phyloP scores from a whole-genome alignment of 2,113 vertebrate species.

The Procavia capensis region DNA sequence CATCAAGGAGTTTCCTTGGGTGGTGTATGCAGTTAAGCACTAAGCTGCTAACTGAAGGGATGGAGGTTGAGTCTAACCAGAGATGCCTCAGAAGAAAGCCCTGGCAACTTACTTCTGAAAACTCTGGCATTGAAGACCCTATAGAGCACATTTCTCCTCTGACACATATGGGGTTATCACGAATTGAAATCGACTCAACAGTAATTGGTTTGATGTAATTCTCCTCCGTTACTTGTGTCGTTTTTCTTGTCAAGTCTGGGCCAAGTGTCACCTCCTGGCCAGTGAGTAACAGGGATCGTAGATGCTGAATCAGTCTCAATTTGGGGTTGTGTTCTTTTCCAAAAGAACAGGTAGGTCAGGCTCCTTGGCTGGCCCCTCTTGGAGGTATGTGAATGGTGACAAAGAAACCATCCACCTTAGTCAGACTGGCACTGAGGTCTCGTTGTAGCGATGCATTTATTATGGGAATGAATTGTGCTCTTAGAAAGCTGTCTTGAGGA shows the following conservation, averaged over 20 bases:
- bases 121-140: neutral
- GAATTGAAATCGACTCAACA: too few species aligned
- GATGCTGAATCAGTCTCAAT: neutral
- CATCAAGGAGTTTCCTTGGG: neutral
- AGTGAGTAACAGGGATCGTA: neutral
- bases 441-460: neutral
- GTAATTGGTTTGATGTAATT: neutral
- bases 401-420: neutral
- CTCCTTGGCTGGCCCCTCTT: neutral
- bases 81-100: neutral
- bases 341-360: neutral
- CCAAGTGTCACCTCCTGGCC: too few species aligned
- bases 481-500: conserved; percentile 10
- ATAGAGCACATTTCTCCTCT: neutral
- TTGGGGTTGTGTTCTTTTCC: neutral
- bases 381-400: neutral
- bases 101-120: neutral
- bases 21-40: neutral
- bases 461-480: neutral
- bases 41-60: neutral
- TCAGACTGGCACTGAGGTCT: neutral
- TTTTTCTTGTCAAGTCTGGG: neutral
- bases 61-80: neutral
- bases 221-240: neutral
- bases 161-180: too few species aligned